These are phyloP conservation scores for Paratilapia polleni DNA, from an alignment of 2,113 vertebrate species.

Conservation along the genomic window DNA sequence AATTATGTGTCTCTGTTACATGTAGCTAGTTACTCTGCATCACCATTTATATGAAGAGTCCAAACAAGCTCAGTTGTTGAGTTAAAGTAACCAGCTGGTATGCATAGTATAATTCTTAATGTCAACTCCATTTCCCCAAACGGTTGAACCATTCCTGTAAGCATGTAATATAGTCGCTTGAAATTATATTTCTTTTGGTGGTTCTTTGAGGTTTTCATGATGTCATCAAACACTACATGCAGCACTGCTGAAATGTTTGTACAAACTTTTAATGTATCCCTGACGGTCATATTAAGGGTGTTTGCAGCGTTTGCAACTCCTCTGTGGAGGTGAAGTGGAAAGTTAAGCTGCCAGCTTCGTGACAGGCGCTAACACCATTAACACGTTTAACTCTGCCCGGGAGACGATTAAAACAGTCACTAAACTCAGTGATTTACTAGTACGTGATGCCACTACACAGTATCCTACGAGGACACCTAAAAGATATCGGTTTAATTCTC, in stretches of 20 bases:
- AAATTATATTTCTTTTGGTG: constrained; percentile 18
- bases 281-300: constrained; percentile 45
- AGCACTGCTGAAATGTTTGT: constrained; percentile 34
- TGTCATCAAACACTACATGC: constrained; percentile 10
- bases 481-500: constrained; percentile 20
- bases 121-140: constrained; percentile 9
- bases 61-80: not conserved
- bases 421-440: constrained; percentile 30
- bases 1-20: not conserved
- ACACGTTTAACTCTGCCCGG: constrained; percentile 49
- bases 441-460: constrained; percentile 30
- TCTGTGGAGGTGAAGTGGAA: constrained; percentile 59
- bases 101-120: not conserved
- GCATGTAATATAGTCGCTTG: not conserved
- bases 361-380: constrained; percentile 59
- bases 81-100: not conserved
- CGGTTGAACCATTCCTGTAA: not conserved
- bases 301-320: constrained; percentile 32
- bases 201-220: constrained; percentile 18
- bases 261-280: constrained; percentile 54
- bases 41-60: not conserved
- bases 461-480: constrained; percentile 15
- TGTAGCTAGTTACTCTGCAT: not conserved
- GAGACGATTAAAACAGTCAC: constrained; percentile 41
- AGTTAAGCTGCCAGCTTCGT: constrained; percentile 62